A percentile compares a stretch with the other conserved stretches of the same genome.
phyloP scores from a whole-genome alignment of 1,140 invertebrate genomes.

The Agrilus planipennis region DNA sequence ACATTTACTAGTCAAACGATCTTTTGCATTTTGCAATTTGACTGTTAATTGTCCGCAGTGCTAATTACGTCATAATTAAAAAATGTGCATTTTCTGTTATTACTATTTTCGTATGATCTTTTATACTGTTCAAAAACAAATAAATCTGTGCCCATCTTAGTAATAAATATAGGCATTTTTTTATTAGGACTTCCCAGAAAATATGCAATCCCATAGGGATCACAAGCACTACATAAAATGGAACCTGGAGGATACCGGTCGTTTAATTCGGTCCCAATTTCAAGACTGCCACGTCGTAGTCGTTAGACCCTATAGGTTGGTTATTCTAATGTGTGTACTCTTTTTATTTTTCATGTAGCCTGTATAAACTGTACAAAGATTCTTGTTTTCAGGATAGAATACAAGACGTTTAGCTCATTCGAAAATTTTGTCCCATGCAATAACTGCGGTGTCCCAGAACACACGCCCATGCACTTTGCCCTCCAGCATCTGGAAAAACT shows the following conservation, averaged over 20 bases:
- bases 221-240: conserved; percentile 61
- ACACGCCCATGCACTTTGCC: conserved; percentile 53
- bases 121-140: too few species aligned
- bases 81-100: too few species aligned
- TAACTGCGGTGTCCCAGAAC: conserved; percentile 59
- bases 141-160: too few species aligned
- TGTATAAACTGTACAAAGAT: neutral
- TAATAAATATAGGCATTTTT: too few species aligned
- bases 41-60: too few species aligned
- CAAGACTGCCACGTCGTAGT: conserved; percentile 58
- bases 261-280: conserved; percentile 54
- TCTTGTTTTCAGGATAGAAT: conserved; percentile 52
- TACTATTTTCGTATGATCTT: too few species aligned
- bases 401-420: conserved; percentile 73
- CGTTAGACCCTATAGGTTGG: conserved; percentile 53
- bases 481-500: conserved; percentile 56
- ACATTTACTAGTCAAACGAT: too few species aligned
- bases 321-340: conserved; percentile 2
- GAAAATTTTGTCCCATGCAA: conserved; percentile 72
- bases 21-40: too few species aligned
- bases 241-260: conserved; percentile 63
- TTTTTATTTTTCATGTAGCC: neutral
- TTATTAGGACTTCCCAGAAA: conserved; percentile 63
- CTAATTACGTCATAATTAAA: too few species aligned
- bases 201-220: conserved; percentile 61